Evolutionary conservation across 1,140 invertebrate species (phyloP), one percentile per base, ranked within the genome.

Genomic region (Hetaerina americana): DNA sequence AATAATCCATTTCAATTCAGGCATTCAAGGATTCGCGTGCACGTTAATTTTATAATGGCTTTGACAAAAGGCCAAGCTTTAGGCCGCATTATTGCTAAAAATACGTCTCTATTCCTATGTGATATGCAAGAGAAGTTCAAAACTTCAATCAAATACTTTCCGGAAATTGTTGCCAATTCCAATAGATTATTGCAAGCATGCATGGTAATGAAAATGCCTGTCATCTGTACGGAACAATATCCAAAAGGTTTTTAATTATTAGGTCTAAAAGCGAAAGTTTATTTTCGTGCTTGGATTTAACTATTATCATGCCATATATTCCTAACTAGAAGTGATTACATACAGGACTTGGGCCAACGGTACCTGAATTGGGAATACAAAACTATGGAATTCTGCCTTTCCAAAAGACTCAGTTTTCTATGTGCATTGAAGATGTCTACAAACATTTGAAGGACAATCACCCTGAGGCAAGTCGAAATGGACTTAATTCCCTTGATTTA

Each of bases 61-160:
- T 57, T 57, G 10, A 5, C 10, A 1, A 57, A 57, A 57, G 40
- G 40, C 3, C 40, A n/a, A 5, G 15, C 15, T 57, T 57, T 57
- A 5, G 22, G 40, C 22, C 40, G 40, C 2, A 57, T 57, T 5
- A 57, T 57, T 18, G 40, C 22, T 1, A n/a, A n/a, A 57, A 85
- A 81, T 76, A 90, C 90, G 1, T 87, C 87, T 2, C 85, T 96
- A 70, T 83, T 96, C 29, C 80, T 95, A 66, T 96, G 94, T 79
- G 94, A 96, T 78, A 83, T 96, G 26, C 94, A 96, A 79, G 92
- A 94, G 79, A 89, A 88, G 75, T 95, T 95, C 77, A 80, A 87
- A 28, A 85, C 85, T 10, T 87, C 83, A 8, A 89, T 95, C 73
- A 84, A 86, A 74, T 85, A 92, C 75, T 96, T 93, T 76, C 85